phyloP scores from a whole-genome alignment of 2,888 invertebrate genomes.

The Meliscaeva auricollis region DNA sequence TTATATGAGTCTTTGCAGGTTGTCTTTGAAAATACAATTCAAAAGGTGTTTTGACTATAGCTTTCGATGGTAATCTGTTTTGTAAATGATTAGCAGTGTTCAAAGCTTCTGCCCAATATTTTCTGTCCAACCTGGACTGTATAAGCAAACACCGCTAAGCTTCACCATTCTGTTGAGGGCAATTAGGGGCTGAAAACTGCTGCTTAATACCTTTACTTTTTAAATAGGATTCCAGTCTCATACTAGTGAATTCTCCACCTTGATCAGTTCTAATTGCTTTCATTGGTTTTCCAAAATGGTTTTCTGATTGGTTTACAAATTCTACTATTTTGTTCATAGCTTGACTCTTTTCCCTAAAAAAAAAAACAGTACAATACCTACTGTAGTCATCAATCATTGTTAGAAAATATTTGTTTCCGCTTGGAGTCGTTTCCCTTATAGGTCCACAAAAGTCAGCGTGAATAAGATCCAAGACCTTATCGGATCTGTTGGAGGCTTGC shows the following conservation, averaged over 20 bases:
- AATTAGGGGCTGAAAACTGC: not conserved
- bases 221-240: not conserved
- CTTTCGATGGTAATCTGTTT: not conserved
- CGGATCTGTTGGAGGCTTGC: not conserved
- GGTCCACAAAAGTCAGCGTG: not conserved
- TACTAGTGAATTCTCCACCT: constrained; percentile 2
- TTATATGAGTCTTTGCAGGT: no score
- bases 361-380: no score
- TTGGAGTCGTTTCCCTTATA: not conserved
- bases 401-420: no score
- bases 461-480: not conserved
- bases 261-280: not conserved
- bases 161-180: not conserved
- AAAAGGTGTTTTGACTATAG: no score
- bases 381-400: no score
- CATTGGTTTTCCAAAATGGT: not conserved
- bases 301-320: not conserved
- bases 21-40: no score
- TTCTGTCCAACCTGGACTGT: not conserved
- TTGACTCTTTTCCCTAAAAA: no score
- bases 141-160: not conserved
- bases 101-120: not conserved
- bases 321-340: no score
- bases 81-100: not conserved
- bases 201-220: not conserved